Base-by-base conservation (phyloP, 2,113 vertebrate species). In the Cygnus atratus region DNA sequence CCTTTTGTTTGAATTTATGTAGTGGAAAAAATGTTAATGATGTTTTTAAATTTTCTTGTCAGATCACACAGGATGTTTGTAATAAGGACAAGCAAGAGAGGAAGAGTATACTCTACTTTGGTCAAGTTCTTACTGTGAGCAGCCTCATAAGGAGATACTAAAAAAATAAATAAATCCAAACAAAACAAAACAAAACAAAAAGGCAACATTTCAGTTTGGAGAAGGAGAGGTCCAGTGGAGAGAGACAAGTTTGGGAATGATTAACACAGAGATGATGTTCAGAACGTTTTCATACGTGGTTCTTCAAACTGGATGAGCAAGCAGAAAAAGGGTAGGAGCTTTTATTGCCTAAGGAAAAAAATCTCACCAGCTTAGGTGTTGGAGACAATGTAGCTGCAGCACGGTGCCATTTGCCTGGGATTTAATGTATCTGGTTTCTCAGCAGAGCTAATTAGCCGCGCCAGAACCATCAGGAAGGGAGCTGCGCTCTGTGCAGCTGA, bases 271-370 rank as follows among this genome's bases (percentile, higher is more conserved):
- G 25, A 13, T 29, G 58, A 71, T 67, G 70, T 20, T 71, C 13
- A 77, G 66, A 86, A 35, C 3, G 7, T 18, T 84, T 50, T 44
- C n/a, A 29, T 37, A 57, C 0, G 4, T 0, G 2, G 2, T 59
- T 71, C 11, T 43, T 87, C 35, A 68, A 79, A 78, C 24, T 24
- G 29, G 13, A 35, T 43, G 11, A 39, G 20, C 20, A 77, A 92
- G 68, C 20, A 31, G 67, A 87, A 84, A 44, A 81, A 37, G 8
- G 9, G 14, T 35, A 77, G 8, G 21, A 65, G 5, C 37, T 62
- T 62, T 62, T 39, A 39, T 62, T 62, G 61, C 50, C 41, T 48
- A 37, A 10, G 35, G 39, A 0, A 37, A 71, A 77, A 61, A 17
- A 19, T 1, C 46, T 25, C 31, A 37, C 15, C 20, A 33, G 7